Conservation (phyloP, 2,888 invertebrate genomes). For the Deilephila elpenor region DNA sequence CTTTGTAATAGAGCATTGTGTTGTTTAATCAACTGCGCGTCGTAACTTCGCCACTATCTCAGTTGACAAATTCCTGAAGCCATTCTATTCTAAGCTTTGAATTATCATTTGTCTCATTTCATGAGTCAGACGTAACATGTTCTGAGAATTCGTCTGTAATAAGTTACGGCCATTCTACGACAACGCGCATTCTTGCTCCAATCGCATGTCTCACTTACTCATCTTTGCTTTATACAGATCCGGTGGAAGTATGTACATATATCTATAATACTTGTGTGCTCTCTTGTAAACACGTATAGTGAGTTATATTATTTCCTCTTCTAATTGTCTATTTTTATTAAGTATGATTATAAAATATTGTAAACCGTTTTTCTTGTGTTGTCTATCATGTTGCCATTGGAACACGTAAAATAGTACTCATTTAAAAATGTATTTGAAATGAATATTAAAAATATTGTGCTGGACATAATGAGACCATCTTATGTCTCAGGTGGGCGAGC, state of each 20-base stretch:
- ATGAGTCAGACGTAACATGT: constrained; percentile 65
- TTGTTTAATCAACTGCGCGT: constrained; percentile 31
- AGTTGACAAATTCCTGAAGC: constrained; percentile 58
- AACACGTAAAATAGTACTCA: too few relatives aligned
- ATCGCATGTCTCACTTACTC: constrained; percentile 39
- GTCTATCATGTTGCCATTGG: too few relatives aligned
- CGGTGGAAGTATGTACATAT: too few relatives aligned
- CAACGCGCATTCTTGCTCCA: constrained; percentile 41
- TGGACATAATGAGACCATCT: too few relatives aligned
- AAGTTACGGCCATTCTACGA: constrained; percentile 45
- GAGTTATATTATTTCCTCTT: neutral
- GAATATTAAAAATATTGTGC: too few relatives aligned
- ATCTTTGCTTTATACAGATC: constrained; percentile 42
- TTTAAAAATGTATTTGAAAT: too few relatives aligned
- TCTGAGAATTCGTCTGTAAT: constrained; percentile 64
- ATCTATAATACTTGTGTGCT: neutral
- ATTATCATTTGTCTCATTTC: constrained; percentile 63
- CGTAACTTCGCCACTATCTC: constrained; percentile 39
- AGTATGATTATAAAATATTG: too few relatives aligned
- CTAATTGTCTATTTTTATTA: neutral
- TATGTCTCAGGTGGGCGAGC: too few relatives aligned
- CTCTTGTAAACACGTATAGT: neutral
- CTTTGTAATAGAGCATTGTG: constrained; percentile 10
- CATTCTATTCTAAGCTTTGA: constrained; percentile 66
- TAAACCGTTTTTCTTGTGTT: too few relatives aligned